Evolutionary conservation across 2,888 invertebrate genomes (phyloP), one percentile per base, ranked within the genome.

Genomic region (Epinotia brunnichana): DNA sequence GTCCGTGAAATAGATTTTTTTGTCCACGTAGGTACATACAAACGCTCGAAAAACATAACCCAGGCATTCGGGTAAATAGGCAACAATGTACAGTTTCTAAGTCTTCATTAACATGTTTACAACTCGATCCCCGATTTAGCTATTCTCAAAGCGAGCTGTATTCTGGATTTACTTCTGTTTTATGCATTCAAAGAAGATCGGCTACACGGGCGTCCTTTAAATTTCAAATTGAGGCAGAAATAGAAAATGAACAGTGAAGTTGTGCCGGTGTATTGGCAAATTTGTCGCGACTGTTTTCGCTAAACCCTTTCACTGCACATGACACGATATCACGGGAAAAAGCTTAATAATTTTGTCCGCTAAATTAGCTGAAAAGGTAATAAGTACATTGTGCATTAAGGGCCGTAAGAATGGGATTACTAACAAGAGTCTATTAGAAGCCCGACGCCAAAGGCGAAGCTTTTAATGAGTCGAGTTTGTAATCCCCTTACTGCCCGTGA

Each of bases 181-280:
- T 79, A 79, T 78, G 76, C 77, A 79, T 77, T 77, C 77, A 77
- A 77, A 77, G 78, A 71, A 78, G 77, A 79, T 76, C 77, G 74
- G 71, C 74, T 77, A 67, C 62, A 69, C 74, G 75, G 74, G 69
- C 75, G 74, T 71, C 71, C 74, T 77, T 77, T 76, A 78, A 74
- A 77, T 78, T 79, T 79, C 64, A 77, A 77, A 78, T 74, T 70
- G 68, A 71, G 70, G 60, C 74, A 66, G 71, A 72, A 72, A 73
- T 70, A 76, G 74, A 70, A 73, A 78, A 76, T 41, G 74, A 64
- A 66, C 41, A 35, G 53, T 64, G 15, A n/a, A 64, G 29, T 19
- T 75, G 62, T 48, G 19, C 56, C 19, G 51, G 21, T 67, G 67
- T 54, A 62, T 61, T 17, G 44, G 48, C 35, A 60, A 62, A 56